Conservation (phyloP, 2,888 invertebrate species). For the Microctonus aethiopoides region DNA sequence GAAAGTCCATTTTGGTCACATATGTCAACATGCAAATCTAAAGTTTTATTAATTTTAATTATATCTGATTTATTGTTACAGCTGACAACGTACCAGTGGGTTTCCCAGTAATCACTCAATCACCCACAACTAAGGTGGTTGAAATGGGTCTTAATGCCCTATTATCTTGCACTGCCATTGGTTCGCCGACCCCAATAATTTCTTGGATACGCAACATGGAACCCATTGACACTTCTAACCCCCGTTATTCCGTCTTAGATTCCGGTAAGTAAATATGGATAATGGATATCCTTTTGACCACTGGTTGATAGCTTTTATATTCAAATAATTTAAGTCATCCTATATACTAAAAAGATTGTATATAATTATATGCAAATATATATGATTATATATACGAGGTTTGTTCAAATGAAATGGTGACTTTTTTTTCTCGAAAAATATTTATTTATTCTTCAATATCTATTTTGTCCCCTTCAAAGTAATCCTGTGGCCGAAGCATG, state of each 20-base stretch:
- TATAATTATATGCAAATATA: too few relatives aligned
- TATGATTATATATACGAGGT: too few relatives aligned
- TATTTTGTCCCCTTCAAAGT: too few relatives aligned
- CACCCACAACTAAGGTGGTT: slow-evolving; percentile 92
- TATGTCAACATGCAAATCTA: too few relatives aligned
- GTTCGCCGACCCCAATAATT: slow-evolving; percentile 84
- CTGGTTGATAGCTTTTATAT: too few relatives aligned
- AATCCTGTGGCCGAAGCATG: too few relatives aligned
- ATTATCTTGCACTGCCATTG: slow-evolving; percentile 88
- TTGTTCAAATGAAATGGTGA: too few relatives aligned
- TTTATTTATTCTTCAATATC: too few relatives aligned
- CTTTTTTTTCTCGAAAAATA: too few relatives aligned
- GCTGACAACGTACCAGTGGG: slow-evolving; percentile 91
- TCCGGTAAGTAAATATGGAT: slow-evolving; percentile 74
- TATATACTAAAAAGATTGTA: background rate
- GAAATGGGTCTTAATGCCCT: slow-evolving; percentile 94
- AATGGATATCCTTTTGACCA: too few relatives aligned
- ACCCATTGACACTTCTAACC: slow-evolving; percentile 87
- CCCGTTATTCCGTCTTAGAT: slow-evolving; percentile 85
- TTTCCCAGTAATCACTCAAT: slow-evolving; percentile 89
- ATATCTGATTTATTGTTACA: slow-evolving; percentile 57
- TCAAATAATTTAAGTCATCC: background rate
- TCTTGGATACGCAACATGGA: slow-evolving; percentile 95
- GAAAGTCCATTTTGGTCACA: too few relatives aligned
- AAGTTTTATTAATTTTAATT: background rate